Evolutionary conservation across 1,140 invertebrate genomes (phyloP).

Genomic region (Oppia nitens): DNA sequence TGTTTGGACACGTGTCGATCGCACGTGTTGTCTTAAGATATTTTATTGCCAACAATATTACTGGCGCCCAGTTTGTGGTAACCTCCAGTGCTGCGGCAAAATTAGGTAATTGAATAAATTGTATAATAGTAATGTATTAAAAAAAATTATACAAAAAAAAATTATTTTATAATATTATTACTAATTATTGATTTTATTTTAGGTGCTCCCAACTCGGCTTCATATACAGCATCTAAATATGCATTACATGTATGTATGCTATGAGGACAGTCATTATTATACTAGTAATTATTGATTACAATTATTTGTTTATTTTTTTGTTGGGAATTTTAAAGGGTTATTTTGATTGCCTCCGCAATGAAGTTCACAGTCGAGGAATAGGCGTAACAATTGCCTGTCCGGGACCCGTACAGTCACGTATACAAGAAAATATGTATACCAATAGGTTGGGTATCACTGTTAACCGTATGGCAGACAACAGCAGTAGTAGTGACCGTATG

Average conservation of each 20-base stretch:
- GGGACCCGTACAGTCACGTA: conserved; percentile 52
- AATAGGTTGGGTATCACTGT: conserved; percentile 38
- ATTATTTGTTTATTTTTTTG: not conserved
- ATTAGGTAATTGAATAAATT: conserved; percentile 24
- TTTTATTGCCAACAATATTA: conserved; percentile 36
- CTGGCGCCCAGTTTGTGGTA: conserved; percentile 46
- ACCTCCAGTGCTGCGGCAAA: conserved; percentile 54
- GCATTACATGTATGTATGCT: conserved; percentile 54
- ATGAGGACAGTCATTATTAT: not conserved
- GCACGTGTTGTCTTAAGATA: conserved; percentile 46
- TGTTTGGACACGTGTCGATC: conserved; percentile 53
- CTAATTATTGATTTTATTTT: too few species aligned
- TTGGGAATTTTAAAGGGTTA: conserved; percentile 12
- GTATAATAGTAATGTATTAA: not conserved
- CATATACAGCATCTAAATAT: conserved; percentile 61
- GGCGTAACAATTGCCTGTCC: conserved; percentile 54
- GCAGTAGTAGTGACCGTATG: conserved; percentile 33
- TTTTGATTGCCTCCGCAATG: conserved; percentile 15
- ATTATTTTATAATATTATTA: not conserved
- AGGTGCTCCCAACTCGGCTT: conserved; percentile 49
- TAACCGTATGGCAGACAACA: not conserved
- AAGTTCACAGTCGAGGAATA: conserved; percentile 32
- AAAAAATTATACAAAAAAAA: not conserved
- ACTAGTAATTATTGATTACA: not conserved
- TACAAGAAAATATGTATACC: conserved; percentile 51